These are phyloP conservation scores for Acanthiza pusilla DNA, from an alignment of 2,797 vertebrate genomes.

Conservation along the genomic window DNA sequence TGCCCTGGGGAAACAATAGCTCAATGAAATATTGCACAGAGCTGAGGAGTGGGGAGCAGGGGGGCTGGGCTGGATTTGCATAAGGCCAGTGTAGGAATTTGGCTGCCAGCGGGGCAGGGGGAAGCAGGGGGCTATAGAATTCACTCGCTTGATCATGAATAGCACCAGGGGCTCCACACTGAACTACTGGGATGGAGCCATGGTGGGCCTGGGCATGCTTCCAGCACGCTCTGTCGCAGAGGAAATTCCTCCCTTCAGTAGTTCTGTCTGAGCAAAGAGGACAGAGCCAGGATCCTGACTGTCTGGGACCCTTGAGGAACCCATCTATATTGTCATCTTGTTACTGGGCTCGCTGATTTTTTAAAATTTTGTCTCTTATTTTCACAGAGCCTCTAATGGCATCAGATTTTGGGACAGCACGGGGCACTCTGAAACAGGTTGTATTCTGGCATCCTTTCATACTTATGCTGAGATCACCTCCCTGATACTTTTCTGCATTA, in stretches of 20 bases:
- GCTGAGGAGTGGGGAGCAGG: neutral
- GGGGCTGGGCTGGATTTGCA: slow-evolving; percentile 25
- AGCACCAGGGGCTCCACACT: neutral
- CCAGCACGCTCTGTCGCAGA: neutral
- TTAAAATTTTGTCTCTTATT: neutral
- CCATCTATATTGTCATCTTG: neutral
- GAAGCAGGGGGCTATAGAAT: slow-evolving; percentile 46
- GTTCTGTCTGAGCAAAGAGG: neutral
- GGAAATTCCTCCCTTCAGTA: slow-evolving; percentile 29
- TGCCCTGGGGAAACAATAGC: neutral
- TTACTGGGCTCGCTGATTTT: neutral
- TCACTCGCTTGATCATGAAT: slow-evolving; percentile 23
- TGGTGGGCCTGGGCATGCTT: slow-evolving; percentile 47
- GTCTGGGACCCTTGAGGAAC: neutral
- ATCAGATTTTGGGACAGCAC: neutral
- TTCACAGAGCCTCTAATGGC: accelerated
- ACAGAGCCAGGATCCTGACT: neutral
- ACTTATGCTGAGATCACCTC: neutral
- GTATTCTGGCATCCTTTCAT: neutral
- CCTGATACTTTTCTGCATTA: neutral
- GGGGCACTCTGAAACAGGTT: neutral
- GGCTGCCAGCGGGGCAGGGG: neutral
- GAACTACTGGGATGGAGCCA: slow-evolving; percentile 36
- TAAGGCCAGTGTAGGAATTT: slow-evolving; percentile 9
- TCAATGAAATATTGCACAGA: neutral